Base-by-base conservation (phyloP, 2,113 vertebrate genomes). In the Gnathonemus longibarbis region DNA sequence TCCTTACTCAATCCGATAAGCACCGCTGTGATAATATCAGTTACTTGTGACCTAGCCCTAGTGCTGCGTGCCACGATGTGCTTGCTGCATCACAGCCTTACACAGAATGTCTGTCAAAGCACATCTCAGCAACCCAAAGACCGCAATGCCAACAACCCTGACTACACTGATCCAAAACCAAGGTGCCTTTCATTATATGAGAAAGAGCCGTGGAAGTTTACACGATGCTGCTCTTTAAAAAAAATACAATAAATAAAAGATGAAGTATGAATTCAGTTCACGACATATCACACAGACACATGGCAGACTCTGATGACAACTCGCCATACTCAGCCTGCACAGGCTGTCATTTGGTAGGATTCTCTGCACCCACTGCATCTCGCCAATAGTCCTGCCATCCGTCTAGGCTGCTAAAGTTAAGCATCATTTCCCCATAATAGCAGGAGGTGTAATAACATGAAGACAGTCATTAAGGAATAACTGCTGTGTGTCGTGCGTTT, bases 371-470 rank as follows among this genome's bases (percentile, higher is more conserved):
- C 19, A 5, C 7, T 11, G 35, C 19, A 49, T 31, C 48, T 50
- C 3, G 10, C 52, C 17, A 80, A 83, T 24, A 19, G 27, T 42
- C 35, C 35, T 50, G 27, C 6, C 88, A 66, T 87, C 39, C 19
- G n/a, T 89, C 88, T 21, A 88, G 19, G 90, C 92, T 93, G 93
- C 94, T 92, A 96, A 95, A 93, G 94, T 95, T 95, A 94, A 94
- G 93, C 94, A 94, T 95, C 95, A 95, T 95, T 96, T 96, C 95
- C 95, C 94, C 93, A 89, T 90, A 94, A 94, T 93, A 88, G 83
- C 0, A 27, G 93, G 94, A 93, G 93, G 94, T 58, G 94, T 95
- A 96, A 96, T 95, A 94, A 93, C 91, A 93, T 89, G 89, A 91
- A 91, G 90, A 92, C 92, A 95, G 3, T 96, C 94, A 45, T 66